Conservation (phyloP, 1,140 invertebrate species). For the Eupeodes corollae region DNA sequence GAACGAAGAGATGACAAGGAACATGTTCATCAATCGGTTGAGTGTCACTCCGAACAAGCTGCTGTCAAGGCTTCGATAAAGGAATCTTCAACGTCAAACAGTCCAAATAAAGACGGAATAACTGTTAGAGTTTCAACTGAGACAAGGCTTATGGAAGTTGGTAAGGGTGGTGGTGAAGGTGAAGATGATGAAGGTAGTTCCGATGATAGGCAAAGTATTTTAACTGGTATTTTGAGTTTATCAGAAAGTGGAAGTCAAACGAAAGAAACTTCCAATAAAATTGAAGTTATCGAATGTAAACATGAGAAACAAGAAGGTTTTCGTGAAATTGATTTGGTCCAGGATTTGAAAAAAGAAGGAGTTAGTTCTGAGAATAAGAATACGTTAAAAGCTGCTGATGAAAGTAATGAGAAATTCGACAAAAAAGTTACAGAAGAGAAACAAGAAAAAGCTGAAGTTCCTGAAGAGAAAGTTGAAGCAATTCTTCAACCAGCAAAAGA, state of each 20-base stretch:
- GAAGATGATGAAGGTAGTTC: slow-evolving; percentile 20
- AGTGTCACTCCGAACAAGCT: no score
- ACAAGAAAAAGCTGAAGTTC: slow-evolving; percentile 10
- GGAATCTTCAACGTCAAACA: no score
- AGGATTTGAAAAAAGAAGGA: not conserved
- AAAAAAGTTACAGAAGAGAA: slow-evolving; percentile 4
- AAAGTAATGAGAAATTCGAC: slow-evolving; percentile 1
- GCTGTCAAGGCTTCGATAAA: no score
- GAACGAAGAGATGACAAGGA: no score
- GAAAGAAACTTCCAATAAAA: slow-evolving; percentile 9
- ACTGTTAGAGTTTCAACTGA: slow-evolving; percentile 33
- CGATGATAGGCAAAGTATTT: slow-evolving; percentile 37
- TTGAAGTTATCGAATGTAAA: slow-evolving; percentile 27
- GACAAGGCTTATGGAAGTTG: slow-evolving; percentile 26
- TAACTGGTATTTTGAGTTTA: slow-evolving; percentile 33
- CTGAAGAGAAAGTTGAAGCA: slow-evolving; percentile 22
- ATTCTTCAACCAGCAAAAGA: slow-evolving; percentile 17
- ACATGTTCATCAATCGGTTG: no score
- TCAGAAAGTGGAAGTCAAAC: slow-evolving; percentile 32
- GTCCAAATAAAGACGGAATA: slow-evolving; percentile 6
- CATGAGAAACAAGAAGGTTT: slow-evolving; percentile 23
- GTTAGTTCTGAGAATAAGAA: slow-evolving; percentile 12
- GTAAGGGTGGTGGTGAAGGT: slow-evolving; percentile 6
- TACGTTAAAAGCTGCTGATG: not conserved
- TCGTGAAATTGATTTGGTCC: slow-evolving; percentile 9